Conservation (phyloP, 2,797 vertebrate genomes). For the Oreortyx pictus region DNA sequence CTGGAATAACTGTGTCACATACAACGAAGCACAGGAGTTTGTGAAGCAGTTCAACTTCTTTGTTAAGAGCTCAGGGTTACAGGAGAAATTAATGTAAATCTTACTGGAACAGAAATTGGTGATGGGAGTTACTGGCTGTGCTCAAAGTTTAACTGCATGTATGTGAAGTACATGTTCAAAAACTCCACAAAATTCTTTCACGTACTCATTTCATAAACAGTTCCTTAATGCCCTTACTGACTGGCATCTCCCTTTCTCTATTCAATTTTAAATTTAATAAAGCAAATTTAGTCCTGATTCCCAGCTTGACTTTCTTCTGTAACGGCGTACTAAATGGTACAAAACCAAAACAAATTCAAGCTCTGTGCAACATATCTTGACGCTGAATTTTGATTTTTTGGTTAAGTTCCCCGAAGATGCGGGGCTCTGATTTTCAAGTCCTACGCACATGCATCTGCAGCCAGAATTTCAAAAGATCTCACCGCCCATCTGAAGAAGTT, state of each 20-base stretch:
- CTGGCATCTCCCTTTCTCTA: not conserved
- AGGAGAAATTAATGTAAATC: not conserved
- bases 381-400: not conserved
- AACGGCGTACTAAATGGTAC: not conserved
- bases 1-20: not conserved
- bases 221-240: not conserved
- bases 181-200: not conserved
- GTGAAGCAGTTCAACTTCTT: not conserved
- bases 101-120: not conserved
- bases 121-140: not conserved
- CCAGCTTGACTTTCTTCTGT: not conserved
- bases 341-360: not conserved
- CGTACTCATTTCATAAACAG: not conserved
- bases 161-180: not conserved
- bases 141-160: accelerated
- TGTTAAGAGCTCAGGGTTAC: not conserved
- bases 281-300: not conserved
- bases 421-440: not conserved
- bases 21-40: not conserved
- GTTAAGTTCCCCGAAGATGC: not conserved
- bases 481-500: not conserved
- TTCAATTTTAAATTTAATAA: not conserved
- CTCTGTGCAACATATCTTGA: not conserved
- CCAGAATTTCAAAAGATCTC: not conserved
- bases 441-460: not conserved